Base-by-base conservation (phyloP, 2,888 invertebrate species). In the Pheosia gnoma region DNA sequence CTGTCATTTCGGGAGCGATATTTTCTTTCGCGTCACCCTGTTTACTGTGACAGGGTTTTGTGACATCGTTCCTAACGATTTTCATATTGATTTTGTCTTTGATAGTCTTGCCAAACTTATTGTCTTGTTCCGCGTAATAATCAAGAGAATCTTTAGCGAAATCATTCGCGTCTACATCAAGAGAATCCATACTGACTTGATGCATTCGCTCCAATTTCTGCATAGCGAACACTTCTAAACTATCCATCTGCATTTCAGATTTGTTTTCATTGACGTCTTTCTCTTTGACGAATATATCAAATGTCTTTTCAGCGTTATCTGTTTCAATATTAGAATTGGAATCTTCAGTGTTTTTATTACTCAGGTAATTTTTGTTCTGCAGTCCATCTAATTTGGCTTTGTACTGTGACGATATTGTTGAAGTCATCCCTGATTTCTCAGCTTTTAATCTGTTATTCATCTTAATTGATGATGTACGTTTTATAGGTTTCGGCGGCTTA, bases 401-500 rank as follows among this genome's bases (percentile, higher is more conserved):
- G 61, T 93, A 93, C 61, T 93, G 92, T 0, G 91, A 93, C 0
- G 93, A 91, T 71, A 94, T 94, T n/a, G 90, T 90, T 47, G 93
- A 89, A 57, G 91, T 93, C 4, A 93, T 74, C 0, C 86, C 80
- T 5, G 87, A 78, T 71, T 94, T 94, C 52, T 94, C 94, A 8
- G 91, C 88, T 84, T 94, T 93, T 0, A 92, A 76, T 77, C 94
- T 89, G 55, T 94, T 94, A 65, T 94, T 94, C 47, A 95, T 88
- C 74, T 95, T 94, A 56, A 95, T 94, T 36, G 96, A 96, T 4
- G 96, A 95, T 8, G 96, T 95, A 52, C 96, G 89, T 59, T 96
- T 94, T 0, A 95, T 94, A 0, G 96, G 96, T 81, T 96, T 96
- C 0, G 96, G 96, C 0, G 96, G 96, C 76, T 96, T 96, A 73